Conservation (phyloP, 2,113 vertebrate species). For the Psettodes erumei region DNA sequence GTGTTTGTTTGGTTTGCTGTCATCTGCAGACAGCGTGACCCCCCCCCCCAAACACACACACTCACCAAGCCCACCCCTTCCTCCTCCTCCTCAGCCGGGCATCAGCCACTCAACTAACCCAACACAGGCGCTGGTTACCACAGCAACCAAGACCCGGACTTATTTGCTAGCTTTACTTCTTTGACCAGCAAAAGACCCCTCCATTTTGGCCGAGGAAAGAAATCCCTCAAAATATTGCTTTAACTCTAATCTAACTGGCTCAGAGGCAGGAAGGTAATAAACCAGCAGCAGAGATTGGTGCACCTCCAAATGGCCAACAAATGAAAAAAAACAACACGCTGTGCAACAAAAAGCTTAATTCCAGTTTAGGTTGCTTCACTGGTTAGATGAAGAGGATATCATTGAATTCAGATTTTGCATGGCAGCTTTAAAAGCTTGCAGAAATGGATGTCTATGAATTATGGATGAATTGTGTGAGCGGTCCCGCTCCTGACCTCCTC, state of each 20-base stretch:
- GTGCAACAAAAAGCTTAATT: background rate
- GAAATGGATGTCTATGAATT: conserved; percentile 1
- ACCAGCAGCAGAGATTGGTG: background rate
- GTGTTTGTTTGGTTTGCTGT: conserved; percentile 60
- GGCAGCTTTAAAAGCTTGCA: conserved; percentile 32
- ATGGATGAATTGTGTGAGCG: conserved; percentile 21
- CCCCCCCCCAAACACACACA: no score
- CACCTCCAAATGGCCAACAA: background rate
- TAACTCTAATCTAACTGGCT: background rate
- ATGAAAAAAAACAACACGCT: background rate
- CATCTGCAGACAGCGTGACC: conserved; percentile 51
- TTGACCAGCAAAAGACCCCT: conserved; percentile 46
- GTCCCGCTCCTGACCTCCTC: conserved; percentile 14
- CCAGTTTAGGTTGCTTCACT: background rate
- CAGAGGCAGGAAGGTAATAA: background rate
- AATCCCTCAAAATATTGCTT: background rate
- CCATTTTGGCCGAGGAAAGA: conserved; percentile 29
- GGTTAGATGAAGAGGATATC: background rate
- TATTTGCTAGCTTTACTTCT: conserved; percentile 60
- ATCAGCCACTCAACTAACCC: conserved; percentile 49
- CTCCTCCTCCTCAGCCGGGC: conserved; percentile 13
- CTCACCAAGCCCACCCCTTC: background rate
- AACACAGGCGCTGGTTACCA: conserved; percentile 67
- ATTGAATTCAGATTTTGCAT: conserved; percentile 17
- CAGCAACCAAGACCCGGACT: conserved; percentile 69